Evolutionary conservation across 2,113 vertebrate species (phyloP), one percentile per base, ranked within the genome.

Genomic region (Arothron firmamentum): DNA sequence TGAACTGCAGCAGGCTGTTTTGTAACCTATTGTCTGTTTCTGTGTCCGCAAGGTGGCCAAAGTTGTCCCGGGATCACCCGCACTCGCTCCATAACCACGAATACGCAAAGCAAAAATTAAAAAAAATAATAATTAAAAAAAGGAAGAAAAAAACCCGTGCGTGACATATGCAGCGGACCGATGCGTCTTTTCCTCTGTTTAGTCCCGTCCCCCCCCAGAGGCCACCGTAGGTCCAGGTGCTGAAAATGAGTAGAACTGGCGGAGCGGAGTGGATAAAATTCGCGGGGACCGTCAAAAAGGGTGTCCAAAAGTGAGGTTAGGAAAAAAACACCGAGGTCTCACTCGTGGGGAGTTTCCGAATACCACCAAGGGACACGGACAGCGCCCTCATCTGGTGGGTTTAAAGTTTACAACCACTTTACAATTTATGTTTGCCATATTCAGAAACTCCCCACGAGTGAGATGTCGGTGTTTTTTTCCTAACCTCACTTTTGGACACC

Each of bases 241-340:
- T 53, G 58, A 52, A 31, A 81, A 59, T 75, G 64, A 80, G 70
- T 65, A 59, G 69, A 77, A 67, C 23, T 48, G 66, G 75, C 57
- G 60, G 31, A 70, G 74, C 68, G 20, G 77, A n/a, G 75, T 60
- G 83, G 78, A 69, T 58, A 59, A 82, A 82, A 78, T 73, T 83
- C 71, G 82, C 86, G 89, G 85, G 85, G 80, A 76, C 75, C 72
- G 21, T 82, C 60, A 82, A 77, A 50, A 68, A 31, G 34, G 70
- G 81, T 63, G 72, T 70, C 25, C 63, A 19, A 31, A 85, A 77
- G 72, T 56, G 1, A 1, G 43, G 51, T 50, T 18, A 51, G 45
- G 15, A 75, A 81, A 54, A 1, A 1, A 10, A 4, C 34, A 9
- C 9, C 2, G 74, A 76, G 47, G 55, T 69, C 13, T 12, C 56